Evolutionary conservation across 2,797 vertebrate species (phyloP), one percentile per base, ranked within the genome.

Genomic region (Erethizon dorsatum): DNA sequence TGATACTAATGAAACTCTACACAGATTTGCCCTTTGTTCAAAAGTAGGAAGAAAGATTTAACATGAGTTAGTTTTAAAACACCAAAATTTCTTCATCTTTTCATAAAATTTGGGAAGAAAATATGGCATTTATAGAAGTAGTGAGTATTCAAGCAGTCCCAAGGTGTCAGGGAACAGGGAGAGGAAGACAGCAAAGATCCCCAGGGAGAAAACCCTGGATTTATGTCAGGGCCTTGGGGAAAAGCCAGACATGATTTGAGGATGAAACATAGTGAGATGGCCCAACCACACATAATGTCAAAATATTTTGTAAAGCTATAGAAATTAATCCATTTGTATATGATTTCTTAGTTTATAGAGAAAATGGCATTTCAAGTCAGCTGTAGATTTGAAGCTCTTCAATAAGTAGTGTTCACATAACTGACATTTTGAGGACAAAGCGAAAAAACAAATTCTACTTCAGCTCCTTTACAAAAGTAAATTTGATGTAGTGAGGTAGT

Each of bases 31-130:
- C 65, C 83, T 86, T 95, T 94, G 6, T 83, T 95, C 69, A 94
- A 45, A 87, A 84, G n/a, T 7, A 86, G 45, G 84, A 87, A 96
- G 45, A 63, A 90, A 97, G 37, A 63, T 69, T 57, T 86, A 73
- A 50, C 59, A 45, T 11, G 18, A 75, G 56, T 41, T 67, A 67
- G 65, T 61, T 94, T 80, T 33, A 79, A 89, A 90, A 65, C 33
- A 15, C 37, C 37, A 24, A 88, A 92, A 88, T 59, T 61, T 93
- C n/a, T 84, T 90, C 45, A 90, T 45, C 17, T 92, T 65, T 89
- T 92, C 45, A 31, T 47, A 18, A 79, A 92, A 52, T 59, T 69
- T 28, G 2, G 17, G 24, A 65, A 69, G 63, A 61, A 92, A 87
- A 96, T 31, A 5, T 18, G 41, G 54, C 12, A 13, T 80, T 95